Evolutionary conservation across 2,888 invertebrate species (phyloP), one percentile per base, ranked within the genome.

Genomic region (Erannis defoliaria): DNA sequence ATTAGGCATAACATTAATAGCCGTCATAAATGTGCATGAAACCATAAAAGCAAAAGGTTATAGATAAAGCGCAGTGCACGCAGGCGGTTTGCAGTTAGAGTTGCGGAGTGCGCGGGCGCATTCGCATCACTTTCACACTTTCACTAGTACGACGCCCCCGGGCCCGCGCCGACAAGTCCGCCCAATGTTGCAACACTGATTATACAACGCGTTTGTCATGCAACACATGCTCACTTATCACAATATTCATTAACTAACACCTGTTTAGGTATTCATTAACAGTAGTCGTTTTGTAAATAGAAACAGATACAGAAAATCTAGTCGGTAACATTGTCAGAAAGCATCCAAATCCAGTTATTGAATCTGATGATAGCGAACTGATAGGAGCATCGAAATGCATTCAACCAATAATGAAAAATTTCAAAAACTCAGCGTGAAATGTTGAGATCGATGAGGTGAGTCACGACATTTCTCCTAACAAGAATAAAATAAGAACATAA

Each of bases 81-180:
- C 68, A 67, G 66, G 57, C 57, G 46, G 63, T 67, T 71, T 67
- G 62, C 57, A 62, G 62, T 43, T 50, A 60, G 35, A 8, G 60
- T 57, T 64, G 73, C 66, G 66, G 68, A 68, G 74, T 68, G 78
- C 73, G 72, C 69, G 56, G 61, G 88, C 84, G 85, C 89, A 86
- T 89, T 90, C 87, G 89, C 85, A 84, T 92, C 92, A 92, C 92
- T 93, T 93, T 93, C 92, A 89, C 92, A 92, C 92, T 92, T 93
- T 93, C 92, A 90, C 93, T 92, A 80, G 89, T 89, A 81, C 90
- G 89, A 86, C 92, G 91, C 83, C 88, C 87, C 82, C 86, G 80
- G 75, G 72, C 74, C 6, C 73, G 61, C 73, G 68, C 73, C 72
- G 73, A 67, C 74, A 77, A 75, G 77, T 75, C 75, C 73, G 74